phyloP scores from a whole-genome alignment of 92 coral and sea anemone genomes.

The Actinostola sp. region DNA sequence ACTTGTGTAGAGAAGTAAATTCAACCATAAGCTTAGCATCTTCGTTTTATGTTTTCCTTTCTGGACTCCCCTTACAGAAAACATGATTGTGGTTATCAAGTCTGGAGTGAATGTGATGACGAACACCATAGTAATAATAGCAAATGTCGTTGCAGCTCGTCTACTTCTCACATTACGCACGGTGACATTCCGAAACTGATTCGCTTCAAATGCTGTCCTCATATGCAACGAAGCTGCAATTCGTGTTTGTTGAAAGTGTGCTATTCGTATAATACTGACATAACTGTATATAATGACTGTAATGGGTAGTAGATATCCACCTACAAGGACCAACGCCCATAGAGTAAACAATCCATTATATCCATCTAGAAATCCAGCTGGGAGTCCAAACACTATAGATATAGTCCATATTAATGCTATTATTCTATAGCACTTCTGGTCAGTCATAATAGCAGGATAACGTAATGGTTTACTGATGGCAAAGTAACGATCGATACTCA shows the following conservation, averaged over 20 bases:
- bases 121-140: conserved; percentile 9
- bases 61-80: neutral
- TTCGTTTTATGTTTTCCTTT: neutral
- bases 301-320: conserved; percentile 1
- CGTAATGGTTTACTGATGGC: conserved; percentile 22
- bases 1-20: conserved; percentile 9
- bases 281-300: conserved; percentile 4
- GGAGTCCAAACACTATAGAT: conserved; percentile 12
- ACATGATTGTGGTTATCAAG: neutral
- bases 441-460: conserved; percentile 19
- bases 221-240: neutral
- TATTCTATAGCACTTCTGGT: conserved; percentile 5
- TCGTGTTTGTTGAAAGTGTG: neutral
- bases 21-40: neutral
- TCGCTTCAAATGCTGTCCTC: neutral
- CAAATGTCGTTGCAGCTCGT: conserved; percentile 20
- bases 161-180: neutral
- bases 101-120: conserved; percentile 15
- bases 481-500: conserved; percentile 26
- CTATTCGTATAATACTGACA: neutral
- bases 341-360: neutral
- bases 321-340: conserved; percentile 13
- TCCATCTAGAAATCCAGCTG: conserved; percentile 4
- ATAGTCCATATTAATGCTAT: conserved; percentile 23
- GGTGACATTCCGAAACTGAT: conserved; percentile 3